These are phyloP conservation scores for Holacanthus passer DNA, from an alignment of 2,113 vertebrate genomes.

Conservation along the genomic window DNA sequence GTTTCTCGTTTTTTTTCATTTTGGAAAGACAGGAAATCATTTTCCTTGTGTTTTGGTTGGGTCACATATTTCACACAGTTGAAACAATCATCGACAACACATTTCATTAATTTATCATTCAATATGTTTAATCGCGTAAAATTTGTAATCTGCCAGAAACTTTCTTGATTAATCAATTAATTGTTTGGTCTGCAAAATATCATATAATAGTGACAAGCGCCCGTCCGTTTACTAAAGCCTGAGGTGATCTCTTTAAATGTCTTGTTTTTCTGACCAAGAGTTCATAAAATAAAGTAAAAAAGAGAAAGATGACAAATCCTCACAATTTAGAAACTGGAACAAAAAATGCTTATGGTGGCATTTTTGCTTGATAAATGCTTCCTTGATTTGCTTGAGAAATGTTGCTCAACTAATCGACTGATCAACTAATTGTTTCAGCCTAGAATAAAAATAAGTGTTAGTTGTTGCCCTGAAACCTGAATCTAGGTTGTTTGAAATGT, in stretches of 20 bases:
- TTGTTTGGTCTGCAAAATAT: too few species aligned
- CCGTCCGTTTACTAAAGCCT: too few species aligned
- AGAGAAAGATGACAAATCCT: neutral
- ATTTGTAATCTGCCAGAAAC: too few species aligned
- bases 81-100: neutral
- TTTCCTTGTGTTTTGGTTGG: neutral
- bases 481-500: neutral
- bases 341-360: too few species aligned
- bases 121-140: neutral
- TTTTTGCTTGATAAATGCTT: neutral
- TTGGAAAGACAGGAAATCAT: neutral
- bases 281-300: neutral
- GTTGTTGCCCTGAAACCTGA: neutral
- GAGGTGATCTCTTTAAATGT: neutral
- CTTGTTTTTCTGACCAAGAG: too few species aligned
- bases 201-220: too few species aligned
- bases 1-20: slow-evolving; percentile 11
- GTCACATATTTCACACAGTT: slow-evolving; percentile 4
- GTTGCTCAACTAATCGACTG: too few species aligned
- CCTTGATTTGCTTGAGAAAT: too few species aligned
- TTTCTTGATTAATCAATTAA: too few species aligned
- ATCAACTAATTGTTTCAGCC: neutral
- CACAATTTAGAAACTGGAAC: neutral
- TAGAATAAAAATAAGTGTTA: neutral
- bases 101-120: neutral